Evolutionary conservation across 2,113 vertebrate species (phyloP).

Genomic region (Amphiprion percula): DNA sequence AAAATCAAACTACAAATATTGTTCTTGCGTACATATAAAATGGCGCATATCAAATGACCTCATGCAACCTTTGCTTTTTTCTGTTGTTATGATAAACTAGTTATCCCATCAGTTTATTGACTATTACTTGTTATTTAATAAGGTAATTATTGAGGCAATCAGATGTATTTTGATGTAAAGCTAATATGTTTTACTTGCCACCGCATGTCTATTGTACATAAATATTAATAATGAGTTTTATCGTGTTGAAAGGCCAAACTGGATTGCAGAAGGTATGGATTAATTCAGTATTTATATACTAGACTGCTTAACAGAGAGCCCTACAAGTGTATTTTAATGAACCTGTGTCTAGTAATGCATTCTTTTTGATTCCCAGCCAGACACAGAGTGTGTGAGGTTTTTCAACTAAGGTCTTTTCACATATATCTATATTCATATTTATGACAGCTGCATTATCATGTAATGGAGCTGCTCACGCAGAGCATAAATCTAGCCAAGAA

Average conservation of each 20-base stretch:
- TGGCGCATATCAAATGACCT: too few species aligned
- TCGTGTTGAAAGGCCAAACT: neutral
- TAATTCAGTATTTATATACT: neutral
- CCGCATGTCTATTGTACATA: too few species aligned
- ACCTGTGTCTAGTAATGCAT: neutral
- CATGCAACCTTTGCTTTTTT: too few species aligned
- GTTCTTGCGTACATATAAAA: too few species aligned
- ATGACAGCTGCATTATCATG: neutral
- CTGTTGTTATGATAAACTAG: too few species aligned
- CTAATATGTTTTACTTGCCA: too few species aligned
- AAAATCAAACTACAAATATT: too few species aligned
- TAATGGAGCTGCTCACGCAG: neutral
- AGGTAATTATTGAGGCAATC: too few species aligned
- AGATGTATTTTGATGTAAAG: too few species aligned
- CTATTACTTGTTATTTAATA: too few species aligned
- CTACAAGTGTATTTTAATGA: neutral
- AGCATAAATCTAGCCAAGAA: neutral
- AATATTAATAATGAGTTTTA: too few species aligned
- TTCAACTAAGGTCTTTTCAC: neutral
- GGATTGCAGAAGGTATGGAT: neutral
- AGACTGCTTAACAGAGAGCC: neutral
- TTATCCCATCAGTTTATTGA: too few species aligned
- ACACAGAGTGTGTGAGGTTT: neutral
- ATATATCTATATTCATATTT: neutral
- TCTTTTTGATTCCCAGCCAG: conserved; percentile 26